Conservation (phyloP, 2,797 vertebrate species). For the Phoebastria nigripes region DNA sequence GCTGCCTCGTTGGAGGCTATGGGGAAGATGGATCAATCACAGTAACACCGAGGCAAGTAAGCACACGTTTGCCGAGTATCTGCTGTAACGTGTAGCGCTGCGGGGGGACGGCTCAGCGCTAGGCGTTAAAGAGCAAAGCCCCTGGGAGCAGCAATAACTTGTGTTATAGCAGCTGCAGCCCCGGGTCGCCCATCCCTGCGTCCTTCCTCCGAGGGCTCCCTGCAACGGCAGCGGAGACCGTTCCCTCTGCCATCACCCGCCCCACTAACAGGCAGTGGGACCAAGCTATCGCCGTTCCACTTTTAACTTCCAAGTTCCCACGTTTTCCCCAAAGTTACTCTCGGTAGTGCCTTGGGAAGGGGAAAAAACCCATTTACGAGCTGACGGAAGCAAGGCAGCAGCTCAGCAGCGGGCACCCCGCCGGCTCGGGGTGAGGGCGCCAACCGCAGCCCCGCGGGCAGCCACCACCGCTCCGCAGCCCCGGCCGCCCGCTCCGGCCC, state of each 20-base stretch:
- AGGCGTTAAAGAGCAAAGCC: fast-evolving
- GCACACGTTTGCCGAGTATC: fast-evolving
- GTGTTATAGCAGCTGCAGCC: background rate
- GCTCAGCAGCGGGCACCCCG: background rate
- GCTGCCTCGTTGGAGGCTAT: fast-evolving
- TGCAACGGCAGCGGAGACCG: no score
- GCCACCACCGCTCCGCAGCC: no score
- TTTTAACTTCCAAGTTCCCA: fast-evolving
- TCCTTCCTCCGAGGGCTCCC: background rate
- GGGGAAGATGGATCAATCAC: fast-evolving
- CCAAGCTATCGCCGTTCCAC: background rate
- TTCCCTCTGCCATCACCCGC: background rate
- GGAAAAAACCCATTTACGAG: fast-evolving
- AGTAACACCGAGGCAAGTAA: fast-evolving
- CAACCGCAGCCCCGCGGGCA: background rate
- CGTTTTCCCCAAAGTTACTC: fast-evolving
- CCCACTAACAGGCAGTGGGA: background rate
- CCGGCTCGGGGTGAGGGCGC: background rate
- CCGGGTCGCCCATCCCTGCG: background rate
- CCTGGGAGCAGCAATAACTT: fast-evolving
- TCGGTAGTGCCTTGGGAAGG: background rate
- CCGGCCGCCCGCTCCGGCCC: background rate
- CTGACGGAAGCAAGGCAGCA: background rate
- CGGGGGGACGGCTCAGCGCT: background rate
- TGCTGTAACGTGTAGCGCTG: fast-evolving